These are phyloP conservation scores for Morpho achilles DNA, from an alignment of 2,888 invertebrate species.

Conservation along the genomic window DNA sequence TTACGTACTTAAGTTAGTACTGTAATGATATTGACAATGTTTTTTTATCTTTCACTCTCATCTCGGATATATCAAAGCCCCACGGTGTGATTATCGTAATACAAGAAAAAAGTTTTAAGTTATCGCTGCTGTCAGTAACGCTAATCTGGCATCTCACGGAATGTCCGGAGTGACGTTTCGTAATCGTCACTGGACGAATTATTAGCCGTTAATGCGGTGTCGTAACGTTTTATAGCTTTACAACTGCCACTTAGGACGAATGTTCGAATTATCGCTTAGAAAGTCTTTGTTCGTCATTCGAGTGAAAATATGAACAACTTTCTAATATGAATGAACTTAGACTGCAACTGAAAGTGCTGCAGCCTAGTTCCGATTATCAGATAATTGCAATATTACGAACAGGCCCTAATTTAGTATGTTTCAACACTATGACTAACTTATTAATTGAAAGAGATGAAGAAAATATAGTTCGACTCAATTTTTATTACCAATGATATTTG, in stretches of 20 bases:
- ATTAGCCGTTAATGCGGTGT: slow-evolving; percentile 62
- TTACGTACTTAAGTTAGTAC: slow-evolving; percentile 46
- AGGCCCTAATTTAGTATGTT: too few relatives aligned
- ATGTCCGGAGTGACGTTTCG: slow-evolving; percentile 59
- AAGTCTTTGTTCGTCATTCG: slow-evolving; percentile 8
- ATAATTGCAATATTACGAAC: too few relatives aligned
- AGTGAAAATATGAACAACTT: neutral
- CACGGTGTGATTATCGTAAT: slow-evolving; percentile 49
- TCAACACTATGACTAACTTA: too few relatives aligned
- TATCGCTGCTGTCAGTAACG: slow-evolving; percentile 57
- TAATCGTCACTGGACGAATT: slow-evolving; percentile 63
- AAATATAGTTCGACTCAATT: too few relatives aligned
- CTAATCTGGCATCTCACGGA: slow-evolving; percentile 63
- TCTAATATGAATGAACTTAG: too few relatives aligned
- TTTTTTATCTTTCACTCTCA: slow-evolving; percentile 59
- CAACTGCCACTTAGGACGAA: slow-evolving; percentile 54
- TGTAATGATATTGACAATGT: slow-evolving; percentile 68
- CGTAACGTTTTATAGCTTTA: slow-evolving; percentile 59
- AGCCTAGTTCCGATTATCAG: too few relatives aligned
- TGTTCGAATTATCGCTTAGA: slow-evolving; percentile 48
- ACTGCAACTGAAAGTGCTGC: too few relatives aligned
- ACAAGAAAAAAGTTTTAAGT: slow-evolving; percentile 62
- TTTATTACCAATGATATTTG: too few relatives aligned
- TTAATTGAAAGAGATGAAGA: too few relatives aligned
- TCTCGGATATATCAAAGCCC: slow-evolving; percentile 41